Conservation (phyloP, 2,888 invertebrate genomes). For the Dioctria rufipes region DNA sequence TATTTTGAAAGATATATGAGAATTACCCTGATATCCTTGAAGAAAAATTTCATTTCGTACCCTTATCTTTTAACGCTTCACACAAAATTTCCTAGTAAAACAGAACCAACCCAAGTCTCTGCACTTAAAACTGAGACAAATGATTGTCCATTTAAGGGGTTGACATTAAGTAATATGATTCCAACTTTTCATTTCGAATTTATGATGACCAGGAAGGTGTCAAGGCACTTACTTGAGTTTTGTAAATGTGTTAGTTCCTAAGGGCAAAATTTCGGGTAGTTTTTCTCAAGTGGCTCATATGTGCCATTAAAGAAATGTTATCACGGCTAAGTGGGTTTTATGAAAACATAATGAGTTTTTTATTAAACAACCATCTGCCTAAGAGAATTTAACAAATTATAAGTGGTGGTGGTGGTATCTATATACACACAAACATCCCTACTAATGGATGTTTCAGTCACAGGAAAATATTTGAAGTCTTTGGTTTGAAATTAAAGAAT, state of each 20-base stretch:
- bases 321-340: no score
- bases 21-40: conserved; percentile 8
- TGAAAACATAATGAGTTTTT: no score
- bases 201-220: conserved; percentile 1
- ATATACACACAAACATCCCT: no score
- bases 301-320: no score
- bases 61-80: conserved; percentile 14
- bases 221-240: conserved; percentile 4
- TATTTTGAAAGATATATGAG: conserved; percentile 5
- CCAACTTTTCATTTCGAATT: conserved; percentile 32
- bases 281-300: not conserved
- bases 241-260: not conserved
- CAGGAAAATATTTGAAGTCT: no score
- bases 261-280: not conserved
- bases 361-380: no score
- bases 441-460: no score
- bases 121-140: conserved; percentile 35
- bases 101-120: not conserved
- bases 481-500: no score
- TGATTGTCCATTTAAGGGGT: conserved; percentile 38
- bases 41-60: conserved; percentile 7
- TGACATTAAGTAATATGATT: conserved; percentile 47
- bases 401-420: no score
- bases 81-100: conserved; percentile 7
- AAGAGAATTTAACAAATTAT: no score